Conservation (phyloP, 2,888 invertebrate species). For the Drosophila aldrichi region DNA sequence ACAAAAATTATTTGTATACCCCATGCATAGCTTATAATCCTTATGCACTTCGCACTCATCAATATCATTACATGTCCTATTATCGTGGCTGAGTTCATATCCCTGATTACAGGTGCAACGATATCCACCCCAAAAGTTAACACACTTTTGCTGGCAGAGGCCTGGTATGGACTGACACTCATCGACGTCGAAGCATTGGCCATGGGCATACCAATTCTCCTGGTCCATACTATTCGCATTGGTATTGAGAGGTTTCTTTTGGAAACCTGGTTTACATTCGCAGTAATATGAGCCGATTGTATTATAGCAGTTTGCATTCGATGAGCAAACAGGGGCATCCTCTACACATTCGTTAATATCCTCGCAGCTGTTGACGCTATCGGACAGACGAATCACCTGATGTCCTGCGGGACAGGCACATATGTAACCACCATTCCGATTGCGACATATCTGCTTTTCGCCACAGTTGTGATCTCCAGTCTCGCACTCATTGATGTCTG, state of each 20-base stretch:
- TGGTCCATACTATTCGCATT: conserved; percentile 47
- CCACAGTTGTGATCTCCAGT: conserved; percentile 92
- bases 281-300: conserved; percentile 92
- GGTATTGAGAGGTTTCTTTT: conserved; percentile 84
- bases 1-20: conserved; percentile 82
- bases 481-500: conserved; percentile 95
- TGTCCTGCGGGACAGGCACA: conserved; percentile 92
- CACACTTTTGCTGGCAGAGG: conserved; percentile 94
- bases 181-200: conserved; percentile 88
- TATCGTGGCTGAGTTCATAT: conserved; percentile 91
- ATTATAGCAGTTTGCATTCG: conserved; percentile 83
- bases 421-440: conserved; percentile 91
- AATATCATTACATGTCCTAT: conserved; percentile 88
- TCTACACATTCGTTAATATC: conserved; percentile 95
- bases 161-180: conserved; percentile 87
- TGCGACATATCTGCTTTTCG: conserved; percentile 91
- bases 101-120: conserved; percentile 95
- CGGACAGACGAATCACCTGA: conserved; percentile 57
- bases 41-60: conserved; percentile 94
- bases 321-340: conserved; percentile 86
- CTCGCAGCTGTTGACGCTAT: conserved; percentile 88
- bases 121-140: conserved; percentile 96
- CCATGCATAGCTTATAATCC: conserved; percentile 90
- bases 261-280: conserved; percentile 92
- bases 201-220: conserved; percentile 40